Conservation (phyloP, 2,797 vertebrate species). For the Anomalospiza imberbis region DNA sequence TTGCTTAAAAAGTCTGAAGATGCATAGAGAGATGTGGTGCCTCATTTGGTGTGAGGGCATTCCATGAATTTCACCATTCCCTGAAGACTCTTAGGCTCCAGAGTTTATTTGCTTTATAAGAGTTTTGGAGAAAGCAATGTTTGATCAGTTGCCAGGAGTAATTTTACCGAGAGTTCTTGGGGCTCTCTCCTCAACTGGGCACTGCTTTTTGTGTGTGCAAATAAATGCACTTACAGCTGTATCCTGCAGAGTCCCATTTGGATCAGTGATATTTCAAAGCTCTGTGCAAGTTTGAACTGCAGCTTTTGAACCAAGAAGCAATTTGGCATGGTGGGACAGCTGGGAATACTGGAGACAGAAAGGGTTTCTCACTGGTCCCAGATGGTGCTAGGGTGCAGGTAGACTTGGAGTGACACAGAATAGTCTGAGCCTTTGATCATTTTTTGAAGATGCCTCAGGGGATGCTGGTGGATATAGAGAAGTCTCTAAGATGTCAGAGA, state of each 20-base stretch:
- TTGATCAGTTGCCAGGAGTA: slow-evolving; percentile 24
- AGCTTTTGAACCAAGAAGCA: background rate
- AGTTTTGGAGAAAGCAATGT: background rate
- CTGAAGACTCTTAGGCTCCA: slow-evolving; percentile 18
- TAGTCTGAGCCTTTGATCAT: background rate
- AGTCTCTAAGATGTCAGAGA: background rate
- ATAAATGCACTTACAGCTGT: background rate
- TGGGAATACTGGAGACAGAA: background rate
- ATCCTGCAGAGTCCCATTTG: background rate
- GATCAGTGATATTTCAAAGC: background rate
- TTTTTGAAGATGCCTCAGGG: background rate
- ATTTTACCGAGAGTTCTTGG: background rate
- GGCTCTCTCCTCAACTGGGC: background rate
- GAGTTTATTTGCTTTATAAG: slow-evolving; percentile 30
- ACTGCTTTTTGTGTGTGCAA: background rate
- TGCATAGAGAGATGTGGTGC: background rate
- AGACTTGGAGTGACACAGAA: background rate
- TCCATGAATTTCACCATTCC: slow-evolving; percentile 29
- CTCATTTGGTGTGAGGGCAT: background rate
- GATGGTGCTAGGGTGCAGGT: background rate
- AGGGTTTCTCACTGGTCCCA: background rate
- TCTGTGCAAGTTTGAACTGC: background rate
- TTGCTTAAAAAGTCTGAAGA: background rate
- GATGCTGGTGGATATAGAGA: background rate
- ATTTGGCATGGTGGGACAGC: background rate